Percentiles rank a stretch among this genome's conserved stretches.
Evolutionary conservation across 2,888 invertebrate species (phyloP).

Genomic region (Oligia strigilis): DNA sequence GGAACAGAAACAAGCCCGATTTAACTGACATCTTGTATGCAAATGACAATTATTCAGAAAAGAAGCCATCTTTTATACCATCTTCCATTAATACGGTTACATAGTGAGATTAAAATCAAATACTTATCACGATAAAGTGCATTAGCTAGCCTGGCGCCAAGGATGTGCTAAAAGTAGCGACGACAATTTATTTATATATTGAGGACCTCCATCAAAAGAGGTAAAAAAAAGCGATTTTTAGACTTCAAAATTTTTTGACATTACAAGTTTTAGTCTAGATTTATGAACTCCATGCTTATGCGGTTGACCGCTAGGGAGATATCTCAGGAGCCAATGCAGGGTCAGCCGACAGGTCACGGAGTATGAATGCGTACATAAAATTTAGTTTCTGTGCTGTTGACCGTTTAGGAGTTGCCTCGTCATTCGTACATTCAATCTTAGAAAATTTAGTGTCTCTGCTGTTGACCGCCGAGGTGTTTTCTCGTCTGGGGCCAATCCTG

Average conservation of each 20-base stretch:
- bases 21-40: not conserved
- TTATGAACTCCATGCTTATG: no score
- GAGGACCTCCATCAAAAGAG: not conserved
- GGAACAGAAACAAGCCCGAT: not conserved
- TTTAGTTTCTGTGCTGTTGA: no score
- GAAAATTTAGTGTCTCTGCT: no score
- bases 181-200: not conserved
- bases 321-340: no score
- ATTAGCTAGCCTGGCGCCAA: not conserved
- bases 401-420: no score
- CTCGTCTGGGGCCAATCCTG: no score
- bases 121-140: not conserved
- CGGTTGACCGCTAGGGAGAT: no score
- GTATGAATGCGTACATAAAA: no score
- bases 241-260: not conserved
- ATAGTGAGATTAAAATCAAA: not conserved
- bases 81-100: not conserved
- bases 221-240: not conserved
- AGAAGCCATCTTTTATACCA: not conserved
- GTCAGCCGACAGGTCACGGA: no score
- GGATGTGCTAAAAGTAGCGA: not conserved
- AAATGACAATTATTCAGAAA: not conserved
- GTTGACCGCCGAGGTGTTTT: no score
- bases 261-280: no score
- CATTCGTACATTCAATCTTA: no score